Conservation (phyloP, 2,888 invertebrate species). For the Diachrysia chrysitis region DNA sequence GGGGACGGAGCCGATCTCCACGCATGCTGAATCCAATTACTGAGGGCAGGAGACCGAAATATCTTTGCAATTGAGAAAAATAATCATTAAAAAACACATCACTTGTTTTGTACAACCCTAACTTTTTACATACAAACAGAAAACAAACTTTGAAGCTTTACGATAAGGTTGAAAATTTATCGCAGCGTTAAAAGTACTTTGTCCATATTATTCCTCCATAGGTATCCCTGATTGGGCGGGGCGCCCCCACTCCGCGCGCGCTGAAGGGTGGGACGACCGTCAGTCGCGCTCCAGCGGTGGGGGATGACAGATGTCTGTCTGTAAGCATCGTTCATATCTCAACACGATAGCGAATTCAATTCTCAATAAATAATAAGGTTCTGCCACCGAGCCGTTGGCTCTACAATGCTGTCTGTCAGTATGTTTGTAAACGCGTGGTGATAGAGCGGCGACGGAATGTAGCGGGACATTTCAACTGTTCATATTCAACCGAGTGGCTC, state of each 20-base stretch:
- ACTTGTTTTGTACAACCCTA: constrained; percentile 74
- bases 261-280: constrained; percentile 74
- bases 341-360: constrained; percentile 84
- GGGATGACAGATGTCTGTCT: constrained; percentile 84
- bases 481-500: constrained; percentile 61
- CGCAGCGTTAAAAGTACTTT: constrained; percentile 18
- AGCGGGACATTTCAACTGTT: constrained; percentile 43
- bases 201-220: constrained; percentile 41
- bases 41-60: constrained; percentile 73
- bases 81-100: constrained; percentile 72
- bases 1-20: constrained; percentile 54
- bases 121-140: constrained; percentile 26
- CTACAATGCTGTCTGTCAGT: constrained; percentile 60
- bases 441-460: constrained; percentile 39
- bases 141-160: neutral
- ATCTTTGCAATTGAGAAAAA: constrained; percentile 77
- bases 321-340: constrained; percentile 79
- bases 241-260: constrained; percentile 63
- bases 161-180: constrained; percentile 60
- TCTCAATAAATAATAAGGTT: constrained; percentile 79
- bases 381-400: constrained; percentile 44
- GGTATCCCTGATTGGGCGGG: constrained; percentile 68
- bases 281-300: constrained; percentile 80
- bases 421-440: constrained; percentile 56
- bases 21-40: constrained; percentile 83